phyloP scores from a whole-genome alignment of 1,140 invertebrate genomes.

The Drosophila santomea region DNA sequence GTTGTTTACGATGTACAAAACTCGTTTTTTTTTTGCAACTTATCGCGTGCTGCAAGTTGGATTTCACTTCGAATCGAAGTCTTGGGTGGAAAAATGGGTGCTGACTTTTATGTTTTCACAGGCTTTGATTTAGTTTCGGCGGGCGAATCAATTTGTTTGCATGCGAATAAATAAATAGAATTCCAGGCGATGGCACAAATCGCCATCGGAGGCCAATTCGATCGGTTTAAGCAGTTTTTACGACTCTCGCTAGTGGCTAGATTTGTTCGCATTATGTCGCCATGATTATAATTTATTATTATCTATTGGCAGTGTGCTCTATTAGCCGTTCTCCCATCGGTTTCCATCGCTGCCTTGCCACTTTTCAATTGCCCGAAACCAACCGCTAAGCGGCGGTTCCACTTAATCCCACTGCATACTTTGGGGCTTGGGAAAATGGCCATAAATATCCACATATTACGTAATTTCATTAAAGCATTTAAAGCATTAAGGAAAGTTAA shows the following conservation, averaged over 20 bases:
- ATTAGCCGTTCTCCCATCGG: slow-evolving; percentile 12
- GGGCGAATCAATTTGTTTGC: slow-evolving; percentile 74
- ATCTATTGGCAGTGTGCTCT: slow-evolving; percentile 47
- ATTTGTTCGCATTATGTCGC: slow-evolving; percentile 71
- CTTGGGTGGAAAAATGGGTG: slow-evolving; percentile 16
- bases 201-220: slow-evolving; percentile 75
- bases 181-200: slow-evolving; percentile 59
- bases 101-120: slow-evolving; percentile 55
- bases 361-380: slow-evolving; percentile 53
- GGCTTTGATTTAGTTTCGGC: slow-evolving; percentile 76
- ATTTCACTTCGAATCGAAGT: slow-evolving; percentile 36
- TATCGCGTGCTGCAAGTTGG: slow-evolving; percentile 67
- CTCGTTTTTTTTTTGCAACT: slow-evolving; percentile 73
- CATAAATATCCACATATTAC: not conserved
- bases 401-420: slow-evolving; percentile 35
- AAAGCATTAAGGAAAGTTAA: not conserved
- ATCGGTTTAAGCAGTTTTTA: slow-evolving; percentile 76
- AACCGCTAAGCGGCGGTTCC: slow-evolving; percentile 37
- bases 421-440: slow-evolving; percentile 1
- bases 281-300: slow-evolving; percentile 80
- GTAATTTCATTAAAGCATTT: not conserved
- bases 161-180: slow-evolving; percentile 80
- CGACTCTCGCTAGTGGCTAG: slow-evolving; percentile 70
- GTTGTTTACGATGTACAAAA: slow-evolving; percentile 80
- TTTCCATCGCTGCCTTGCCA: slow-evolving; percentile 9